Evolutionary conservation across 2,888 invertebrate genomes (phyloP), one percentile per base, ranked within the genome.

Genomic region (Mythimna ferrago): DNA sequence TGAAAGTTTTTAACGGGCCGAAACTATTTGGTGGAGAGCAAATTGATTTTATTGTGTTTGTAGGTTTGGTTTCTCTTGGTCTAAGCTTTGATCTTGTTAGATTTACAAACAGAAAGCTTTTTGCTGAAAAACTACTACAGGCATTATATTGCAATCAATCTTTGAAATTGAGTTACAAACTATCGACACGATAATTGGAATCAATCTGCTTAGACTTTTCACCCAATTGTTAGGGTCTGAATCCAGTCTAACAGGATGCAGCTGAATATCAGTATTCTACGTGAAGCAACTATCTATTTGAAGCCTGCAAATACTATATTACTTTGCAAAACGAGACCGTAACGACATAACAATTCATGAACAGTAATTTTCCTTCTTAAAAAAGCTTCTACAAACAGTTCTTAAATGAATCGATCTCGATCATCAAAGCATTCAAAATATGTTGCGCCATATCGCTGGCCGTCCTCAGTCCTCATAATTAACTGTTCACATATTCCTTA

Each of bases 401-500:
- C 10, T 10, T n/a, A 51, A 76, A 67, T 81, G 71, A 81, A 87
- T 86, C 84, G 83, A 87, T 86, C 75, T 86, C 83, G 83, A 87
- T 86, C 76, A 82, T 82, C 80, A 73, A 81, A 78, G 62, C 77
- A 82, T 81, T 82, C 71, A 83, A 87, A 89, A 89, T 88, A 87
- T 86, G 83, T 77, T 83, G 87, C 85, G 87, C 86, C 85, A 85
- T 88, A 89, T 89, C 88, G 88, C 82, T 85, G 84, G 86, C 87
- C 86, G 89, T 88, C 86, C 86, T 86, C 87, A 80, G 87, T 89
- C 84, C 89, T 91, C 91, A 91, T 95, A 95, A 95, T 96, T 96
- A 96, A 93, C 93, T 91, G 77, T 92, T 91, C 89, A 91, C 90
- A 93, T 96, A 96, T 96, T 96, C 94, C 96, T 96, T 95, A 96